These are phyloP conservation scores for Oscheius myriophilus DNA, from an alignment of 2,888 invertebrate species.

Conservation along the genomic window DNA sequence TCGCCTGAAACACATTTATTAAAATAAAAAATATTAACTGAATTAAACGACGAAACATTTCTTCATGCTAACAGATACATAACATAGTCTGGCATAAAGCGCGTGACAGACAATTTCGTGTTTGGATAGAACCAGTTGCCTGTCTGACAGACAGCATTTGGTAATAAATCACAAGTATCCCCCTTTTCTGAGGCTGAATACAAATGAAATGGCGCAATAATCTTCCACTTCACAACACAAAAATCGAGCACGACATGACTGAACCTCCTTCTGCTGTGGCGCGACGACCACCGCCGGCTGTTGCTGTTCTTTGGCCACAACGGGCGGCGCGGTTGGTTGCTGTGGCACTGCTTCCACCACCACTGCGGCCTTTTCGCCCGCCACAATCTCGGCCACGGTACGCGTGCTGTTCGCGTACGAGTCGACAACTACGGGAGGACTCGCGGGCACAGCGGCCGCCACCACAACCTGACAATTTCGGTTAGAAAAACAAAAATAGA, in stretches of 20 bases:
- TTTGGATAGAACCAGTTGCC: not conserved
- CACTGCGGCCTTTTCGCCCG: not conserved
- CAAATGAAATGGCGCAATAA: not conserved
- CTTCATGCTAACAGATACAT: not conserved
- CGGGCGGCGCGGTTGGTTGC: not conserved
- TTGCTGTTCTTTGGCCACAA: not conserved
- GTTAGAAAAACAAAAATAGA: not conserved
- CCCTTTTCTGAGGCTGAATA: no score
- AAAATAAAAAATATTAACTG: not conserved
- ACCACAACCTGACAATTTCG: constrained; percentile 1
- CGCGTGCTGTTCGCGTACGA: constrained; percentile 20
- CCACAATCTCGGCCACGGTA: constrained; percentile 30
- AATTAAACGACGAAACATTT: not conserved
- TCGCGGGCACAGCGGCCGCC: constrained; percentile 5
- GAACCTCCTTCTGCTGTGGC: constrained; percentile 17
- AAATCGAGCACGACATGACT: constrained; percentile 12
- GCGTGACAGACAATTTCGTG: constrained; percentile 2
- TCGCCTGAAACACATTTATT: constrained; percentile 8
- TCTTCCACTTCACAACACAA: not conserved
- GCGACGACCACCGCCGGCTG: not conserved
- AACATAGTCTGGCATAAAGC: not conserved
- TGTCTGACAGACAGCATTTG: no score
- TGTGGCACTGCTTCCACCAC: not conserved
- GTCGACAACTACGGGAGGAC: constrained; percentile 18
- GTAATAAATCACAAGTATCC: no score